Percentiles rank a stretch among this genome's conserved stretches.
These are phyloP conservation scores for Chaetodon trifascialis DNA, from an alignment of 2,113 vertebrate species.

Conservation along the genomic window DNA sequence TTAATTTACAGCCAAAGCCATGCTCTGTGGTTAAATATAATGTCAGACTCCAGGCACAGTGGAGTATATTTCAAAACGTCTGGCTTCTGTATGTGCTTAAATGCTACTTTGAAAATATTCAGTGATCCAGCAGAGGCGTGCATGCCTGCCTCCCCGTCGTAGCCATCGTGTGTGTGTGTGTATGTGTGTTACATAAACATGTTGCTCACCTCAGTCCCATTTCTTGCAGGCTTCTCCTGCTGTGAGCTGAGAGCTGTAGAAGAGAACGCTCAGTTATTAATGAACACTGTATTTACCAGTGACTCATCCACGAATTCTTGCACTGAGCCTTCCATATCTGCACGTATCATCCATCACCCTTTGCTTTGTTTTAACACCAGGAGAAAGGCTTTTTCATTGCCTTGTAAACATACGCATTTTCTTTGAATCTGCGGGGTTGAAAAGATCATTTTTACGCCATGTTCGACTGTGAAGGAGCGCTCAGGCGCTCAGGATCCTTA, in stretches of 20 bases:
- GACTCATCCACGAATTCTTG: constrained; percentile 15
- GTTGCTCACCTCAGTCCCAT: constrained; percentile 36
- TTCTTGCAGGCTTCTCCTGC: constrained; percentile 13
- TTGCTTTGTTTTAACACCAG: not conserved
- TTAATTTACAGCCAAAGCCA: constrained; percentile 72
- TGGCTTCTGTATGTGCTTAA: constrained; percentile 70
- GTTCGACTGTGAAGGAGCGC: constrained; percentile 18
- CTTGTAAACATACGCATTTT: not conserved
- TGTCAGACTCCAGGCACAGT: constrained; percentile 66
- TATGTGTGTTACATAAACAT: constrained; percentile 29
- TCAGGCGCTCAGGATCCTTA: constrained; percentile 42
- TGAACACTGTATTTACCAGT: constrained; percentile 5
- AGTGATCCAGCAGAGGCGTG: constrained; percentile 34
- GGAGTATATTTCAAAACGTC: constrained; percentile 74
- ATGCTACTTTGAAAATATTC: constrained; percentile 66
- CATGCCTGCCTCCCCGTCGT: constrained; percentile 24
- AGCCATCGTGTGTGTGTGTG: constrained; percentile 11
- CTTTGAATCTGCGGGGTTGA: not conserved
- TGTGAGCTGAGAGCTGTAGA: constrained; percentile 8
- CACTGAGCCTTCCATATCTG: not conserved
- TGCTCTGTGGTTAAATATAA: constrained; percentile 72
- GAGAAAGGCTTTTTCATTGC: not conserved
- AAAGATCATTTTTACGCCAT: not conserved
- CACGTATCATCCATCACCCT: not conserved
- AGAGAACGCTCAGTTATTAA: not conserved